Conservation (phyloP, 2,888 invertebrate species). For the Lepetodrilus schrolli region DNA sequence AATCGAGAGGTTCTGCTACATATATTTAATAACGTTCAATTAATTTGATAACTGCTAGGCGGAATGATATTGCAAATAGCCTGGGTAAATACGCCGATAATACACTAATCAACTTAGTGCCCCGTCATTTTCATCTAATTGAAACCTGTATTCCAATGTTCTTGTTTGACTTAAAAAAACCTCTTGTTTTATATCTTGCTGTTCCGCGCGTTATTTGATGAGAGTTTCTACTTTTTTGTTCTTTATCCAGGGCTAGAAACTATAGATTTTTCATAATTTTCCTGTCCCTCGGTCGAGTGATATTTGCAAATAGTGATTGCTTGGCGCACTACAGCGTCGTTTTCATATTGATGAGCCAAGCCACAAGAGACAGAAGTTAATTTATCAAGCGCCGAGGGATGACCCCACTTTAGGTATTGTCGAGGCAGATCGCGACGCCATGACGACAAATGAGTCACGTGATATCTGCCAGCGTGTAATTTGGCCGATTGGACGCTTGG, state of each 20-base stretch:
- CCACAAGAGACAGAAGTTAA: conserved; percentile 36
- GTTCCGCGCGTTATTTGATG: conserved; percentile 8
- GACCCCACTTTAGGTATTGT: conserved; percentile 40
- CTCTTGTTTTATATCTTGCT: conserved; percentile 29
- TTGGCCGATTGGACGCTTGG: not conserved
- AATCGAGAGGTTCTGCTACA: conserved; percentile 41
- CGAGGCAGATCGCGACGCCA: not conserved
- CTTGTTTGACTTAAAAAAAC: conserved; percentile 33
- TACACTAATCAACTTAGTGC: conserved; percentile 39
- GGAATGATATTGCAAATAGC: conserved; percentile 42
- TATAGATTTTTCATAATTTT: conserved; percentile 17
- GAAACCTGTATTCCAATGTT: conserved; percentile 35
- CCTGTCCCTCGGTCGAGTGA: not conserved
- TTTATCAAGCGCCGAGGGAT: conserved; percentile 32
- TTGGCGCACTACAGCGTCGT: conserved; percentile 2
- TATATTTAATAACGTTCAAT: conserved; percentile 47
- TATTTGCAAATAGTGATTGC: conserved; percentile 41
- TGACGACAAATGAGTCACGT: conserved; percentile 21
- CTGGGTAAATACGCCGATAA: conserved; percentile 41
- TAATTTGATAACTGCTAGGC: conserved; percentile 43
- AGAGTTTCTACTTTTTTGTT: conserved; percentile 20
- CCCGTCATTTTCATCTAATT: conserved; percentile 36
- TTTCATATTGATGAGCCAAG: conserved; percentile 37
- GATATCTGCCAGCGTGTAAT: conserved; percentile 5
- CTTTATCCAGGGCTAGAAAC: not conserved